Base-by-base conservation (phyloP, 2,797 vertebrate species). In the Taenioides sp. region DNA sequence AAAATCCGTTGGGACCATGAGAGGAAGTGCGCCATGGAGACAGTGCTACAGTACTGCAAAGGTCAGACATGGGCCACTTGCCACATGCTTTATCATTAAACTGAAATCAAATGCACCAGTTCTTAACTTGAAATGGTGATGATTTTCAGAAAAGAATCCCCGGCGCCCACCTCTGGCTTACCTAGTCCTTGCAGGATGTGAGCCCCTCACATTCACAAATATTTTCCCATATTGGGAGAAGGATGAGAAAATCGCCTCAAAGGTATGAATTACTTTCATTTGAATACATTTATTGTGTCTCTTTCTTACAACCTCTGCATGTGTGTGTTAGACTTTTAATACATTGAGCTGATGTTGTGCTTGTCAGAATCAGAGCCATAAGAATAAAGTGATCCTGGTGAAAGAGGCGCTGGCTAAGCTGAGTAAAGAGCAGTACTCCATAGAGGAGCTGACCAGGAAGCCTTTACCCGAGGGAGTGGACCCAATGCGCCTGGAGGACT, bases 1-100 rank as follows among this genome's bases (percentile, higher is more conserved):
- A 92, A 90, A 82, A 93, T 94, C 69, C 94, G 94, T 80, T 95
- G 95, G 95, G 94, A 95, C 89, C 90, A 40, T 18, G 93, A 95
- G 84, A 92, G 92, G 78, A 95, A 94, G 81, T 95, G 93, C 1
- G 94, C 94, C 80, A 94, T 95, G 93, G 94, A 95, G 87, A 94
- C 94, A 0, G 87, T 91, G 60, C 84, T 95, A 80, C 93, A 92
- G 68, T 95, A 95, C 89, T 94, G 94, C 89, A 93, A 92, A 95
- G 95, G 95, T 95, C 76, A 79, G 86, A 68, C 66, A 9, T 76
- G 65, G 62, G 31, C 25, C 49, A 10, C 25, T 27, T 27, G 25
- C 25, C 54, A 52, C 7, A n/a, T 11, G 52, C 52, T 55, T 22
- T 25, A 28, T 18, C 2, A 12, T 28, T 28, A 18, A 58, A 14